A percentile compares a stretch with the other conserved stretches of the same genome.
phyloP scores from a whole-genome alignment of 2,888 invertebrate genomes.

The Pristionchus entomophagus region DNA sequence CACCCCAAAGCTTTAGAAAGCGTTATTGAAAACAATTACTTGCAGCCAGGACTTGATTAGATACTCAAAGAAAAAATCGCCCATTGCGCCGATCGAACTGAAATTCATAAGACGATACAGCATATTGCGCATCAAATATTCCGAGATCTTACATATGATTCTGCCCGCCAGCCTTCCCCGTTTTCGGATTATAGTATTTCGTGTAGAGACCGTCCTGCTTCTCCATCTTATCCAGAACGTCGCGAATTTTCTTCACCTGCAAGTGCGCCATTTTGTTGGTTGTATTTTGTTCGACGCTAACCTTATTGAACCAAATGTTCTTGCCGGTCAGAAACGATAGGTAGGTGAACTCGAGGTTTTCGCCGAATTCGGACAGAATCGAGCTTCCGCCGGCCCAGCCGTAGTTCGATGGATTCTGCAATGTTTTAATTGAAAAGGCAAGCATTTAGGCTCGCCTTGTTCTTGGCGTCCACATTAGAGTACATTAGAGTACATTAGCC shows the following conservation, averaged over 20 bases:
- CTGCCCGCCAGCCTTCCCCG: too few relatives aligned
- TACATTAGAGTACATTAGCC: neutral
- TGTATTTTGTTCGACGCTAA: constrained; percentile 50
- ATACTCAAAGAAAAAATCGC: constrained; percentile 99
- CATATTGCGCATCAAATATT: too few relatives aligned
- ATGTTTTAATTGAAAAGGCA: too few relatives aligned
- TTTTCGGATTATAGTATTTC: constrained; percentile 96
- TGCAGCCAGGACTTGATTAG: constrained; percentile 86
- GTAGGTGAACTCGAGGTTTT: constrained; percentile 93
- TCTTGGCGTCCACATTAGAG: constrained; percentile 78
- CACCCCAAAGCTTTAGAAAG: too few relatives aligned
- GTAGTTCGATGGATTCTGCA: constrained; percentile 76
- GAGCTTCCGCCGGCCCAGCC: constrained; percentile 83
- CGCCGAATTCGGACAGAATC: constrained; percentile 95
- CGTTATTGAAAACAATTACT: too few relatives aligned
- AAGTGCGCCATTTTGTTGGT: neutral
- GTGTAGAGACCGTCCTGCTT: constrained; percentile 93
- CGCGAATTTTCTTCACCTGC: constrained; percentile 83
- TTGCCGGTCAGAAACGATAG: constrained; percentile 94
- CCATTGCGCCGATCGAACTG: constrained; percentile 92
- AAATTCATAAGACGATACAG: too few relatives aligned
- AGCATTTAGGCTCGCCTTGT: constrained; percentile 76
- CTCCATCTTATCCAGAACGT: constrained; percentile 87
- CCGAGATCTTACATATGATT: too few relatives aligned
- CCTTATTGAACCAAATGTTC: constrained; percentile 88